Evolutionary conservation across 1,140 invertebrate species (phyloP).

Genomic region (Solenopsis invicta): DNA sequence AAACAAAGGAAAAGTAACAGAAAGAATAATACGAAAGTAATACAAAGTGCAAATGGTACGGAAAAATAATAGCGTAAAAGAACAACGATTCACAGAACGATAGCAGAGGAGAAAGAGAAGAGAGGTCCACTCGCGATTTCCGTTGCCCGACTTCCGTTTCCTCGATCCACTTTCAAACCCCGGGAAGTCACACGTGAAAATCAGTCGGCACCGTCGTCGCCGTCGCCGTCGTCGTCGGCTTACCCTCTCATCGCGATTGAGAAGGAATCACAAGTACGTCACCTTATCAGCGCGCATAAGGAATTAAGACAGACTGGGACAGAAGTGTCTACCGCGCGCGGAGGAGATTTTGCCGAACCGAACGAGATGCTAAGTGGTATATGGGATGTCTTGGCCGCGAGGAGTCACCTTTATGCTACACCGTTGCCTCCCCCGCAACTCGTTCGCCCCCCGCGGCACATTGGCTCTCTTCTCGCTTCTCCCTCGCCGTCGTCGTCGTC

Average conservation of each 20-base stretch:
- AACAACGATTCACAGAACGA: no score
- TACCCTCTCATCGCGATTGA: neutral
- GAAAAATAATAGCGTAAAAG: no score
- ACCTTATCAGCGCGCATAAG: neutral
- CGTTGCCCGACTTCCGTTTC: neutral
- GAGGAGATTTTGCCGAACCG: constrained; percentile 70
- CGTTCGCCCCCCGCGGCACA: constrained; percentile 64
- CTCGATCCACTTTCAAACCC: neutral
- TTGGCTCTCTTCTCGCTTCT: constrained; percentile 61
- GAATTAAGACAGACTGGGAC: neutral
- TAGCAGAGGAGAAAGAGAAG: neutral
- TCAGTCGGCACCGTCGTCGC: neutral
- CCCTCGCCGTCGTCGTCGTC: constrained; percentile 38
- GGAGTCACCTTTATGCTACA: constrained; percentile 84
- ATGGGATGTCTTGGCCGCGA: constrained; percentile 80
- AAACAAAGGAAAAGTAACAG: no score
- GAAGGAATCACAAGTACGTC: neutral
- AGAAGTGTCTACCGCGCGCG: neutral
- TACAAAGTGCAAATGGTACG: no score
- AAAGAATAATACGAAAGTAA: no score
- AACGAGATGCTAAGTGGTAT: constrained; percentile 81
- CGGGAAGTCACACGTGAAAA: neutral
- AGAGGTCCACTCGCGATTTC: neutral
- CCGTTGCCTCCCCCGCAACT: constrained; percentile 79
- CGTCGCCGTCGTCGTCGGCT: constrained; percentile 37